A percentile compares a stretch with the other conserved stretches of the same genome.
Evolutionary conservation across 2,888 invertebrate genomes (phyloP).

Genomic region (Gandaritis pyraliata): DNA sequence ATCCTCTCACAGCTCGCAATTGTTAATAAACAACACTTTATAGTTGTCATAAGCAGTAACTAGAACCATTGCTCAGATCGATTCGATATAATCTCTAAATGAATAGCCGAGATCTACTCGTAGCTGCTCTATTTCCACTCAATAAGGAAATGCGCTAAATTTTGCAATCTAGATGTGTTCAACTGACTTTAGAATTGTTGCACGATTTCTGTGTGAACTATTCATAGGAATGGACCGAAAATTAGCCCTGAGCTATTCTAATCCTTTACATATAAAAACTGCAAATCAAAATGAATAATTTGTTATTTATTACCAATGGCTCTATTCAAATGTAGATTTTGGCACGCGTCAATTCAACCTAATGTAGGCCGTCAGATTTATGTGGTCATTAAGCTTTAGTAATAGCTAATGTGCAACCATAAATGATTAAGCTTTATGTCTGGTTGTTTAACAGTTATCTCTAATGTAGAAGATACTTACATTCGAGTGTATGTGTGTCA

Average conservation of each 20-base stretch:
- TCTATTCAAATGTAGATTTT: conserved; percentile 23
- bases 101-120: conserved; percentile 33
- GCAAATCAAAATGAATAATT: conserved; percentile 15
- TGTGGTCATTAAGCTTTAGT: conserved; percentile 29
- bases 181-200: conserved; percentile 37
- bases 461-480: conserved; percentile 45
- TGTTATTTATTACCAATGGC: conserved; percentile 23
- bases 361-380: conserved; percentile 24
- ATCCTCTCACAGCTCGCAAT: conserved; percentile 49
- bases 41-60: conserved; percentile 64
- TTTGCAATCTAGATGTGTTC: conserved; percentile 45
- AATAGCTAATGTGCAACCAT: conserved; percentile 33
- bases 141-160: conserved; percentile 51
- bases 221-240: conserved; percentile 23
- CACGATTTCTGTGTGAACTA: conserved; percentile 31
- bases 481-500: conserved; percentile 38
- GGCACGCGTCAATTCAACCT: conserved; percentile 28
- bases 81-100: conserved; percentile 38
- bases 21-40: conserved; percentile 59
- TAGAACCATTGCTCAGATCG: conserved; percentile 57
- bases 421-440: conserved; percentile 24
- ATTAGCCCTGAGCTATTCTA: conserved; percentile 20
- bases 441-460: conserved; percentile 48
- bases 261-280: not conserved
- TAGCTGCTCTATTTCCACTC: conserved; percentile 37